Evolutionary conservation across 2,888 invertebrate species (phyloP).

Genomic region (Aspidapion aeneum): DNA sequence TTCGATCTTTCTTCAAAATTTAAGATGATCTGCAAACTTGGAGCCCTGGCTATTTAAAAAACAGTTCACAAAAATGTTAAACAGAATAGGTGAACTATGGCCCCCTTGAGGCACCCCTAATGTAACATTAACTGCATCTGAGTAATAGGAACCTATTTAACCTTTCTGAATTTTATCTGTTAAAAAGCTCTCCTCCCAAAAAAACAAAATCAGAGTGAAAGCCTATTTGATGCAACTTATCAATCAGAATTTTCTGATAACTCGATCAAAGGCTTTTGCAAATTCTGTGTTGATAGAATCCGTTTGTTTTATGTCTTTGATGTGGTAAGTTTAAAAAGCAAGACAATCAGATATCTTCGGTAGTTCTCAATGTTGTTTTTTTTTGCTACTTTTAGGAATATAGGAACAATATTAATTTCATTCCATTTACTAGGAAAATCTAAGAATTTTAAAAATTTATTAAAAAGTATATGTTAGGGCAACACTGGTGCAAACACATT

Average conservation of each 20-base stretch:
- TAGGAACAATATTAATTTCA: neutral
- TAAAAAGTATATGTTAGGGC: neutral
- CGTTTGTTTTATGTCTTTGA: neutral
- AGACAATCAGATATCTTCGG: neutral
- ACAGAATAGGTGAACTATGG: neutral
- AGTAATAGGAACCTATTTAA: too few species aligned
- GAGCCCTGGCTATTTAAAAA: neutral
- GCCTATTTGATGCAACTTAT: too few species aligned
- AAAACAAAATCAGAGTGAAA: too few species aligned
- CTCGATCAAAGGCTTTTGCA: neutral
- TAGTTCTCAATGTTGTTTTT: neutral
- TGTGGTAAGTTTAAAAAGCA: neutral
- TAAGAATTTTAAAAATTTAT: neutral
- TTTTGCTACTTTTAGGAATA: neutral
- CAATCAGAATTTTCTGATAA: too few species aligned
- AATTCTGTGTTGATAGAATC: neutral
- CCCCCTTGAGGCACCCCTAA: neutral
- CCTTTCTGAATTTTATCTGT: too few species aligned
- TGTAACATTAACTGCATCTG: too few species aligned
- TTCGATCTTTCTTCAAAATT: conserved; percentile 4
- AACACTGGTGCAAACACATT: neutral
- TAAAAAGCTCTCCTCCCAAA: too few species aligned
- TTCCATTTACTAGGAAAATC: conserved; percentile 1
- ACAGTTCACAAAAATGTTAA: conserved; percentile 4
- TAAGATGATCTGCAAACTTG: neutral